These are phyloP conservation scores for Sander lucioperca DNA, from an alignment of 2,113 vertebrate species.

Conservation along the genomic window DNA sequence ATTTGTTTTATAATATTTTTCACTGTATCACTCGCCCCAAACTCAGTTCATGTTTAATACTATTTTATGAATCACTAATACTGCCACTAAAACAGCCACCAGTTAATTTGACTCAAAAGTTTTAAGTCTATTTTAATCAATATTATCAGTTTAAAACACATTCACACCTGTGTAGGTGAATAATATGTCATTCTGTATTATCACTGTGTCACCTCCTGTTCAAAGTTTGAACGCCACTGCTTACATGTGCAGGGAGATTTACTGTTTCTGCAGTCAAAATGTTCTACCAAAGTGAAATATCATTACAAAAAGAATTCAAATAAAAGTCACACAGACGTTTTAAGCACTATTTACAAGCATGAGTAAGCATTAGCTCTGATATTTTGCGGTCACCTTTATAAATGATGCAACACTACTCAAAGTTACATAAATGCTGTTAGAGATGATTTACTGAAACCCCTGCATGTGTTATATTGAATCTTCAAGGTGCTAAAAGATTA, in stretches of 20 bases:
- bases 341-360: constrained; percentile 54
- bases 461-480: constrained; percentile 18
- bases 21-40: not conserved
- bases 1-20: not conserved
- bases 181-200: constrained; percentile 1
- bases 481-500: constrained; percentile 46
- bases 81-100: not conserved
- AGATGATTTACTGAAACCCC: constrained; percentile 31
- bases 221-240: not conserved
- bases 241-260: not conserved
- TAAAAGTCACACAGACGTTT: constrained; percentile 47
- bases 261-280: constrained; percentile 6
- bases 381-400: constrained; percentile 37
- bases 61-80: not conserved
- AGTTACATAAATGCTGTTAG: constrained; percentile 48
- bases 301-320: constrained; percentile 35
- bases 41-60: not conserved
- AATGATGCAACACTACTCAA: constrained; percentile 42
- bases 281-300: constrained; percentile 62
- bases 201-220: not conserved
- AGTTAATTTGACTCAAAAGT: not conserved
- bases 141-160: not conserved
- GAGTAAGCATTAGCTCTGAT: constrained; percentile 31
- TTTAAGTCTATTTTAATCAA: not conserved
- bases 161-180: not conserved